Conservation (phyloP, 35 echinoderm and acorn worm genomes). For the Apostichopus parvimensis region DNA sequence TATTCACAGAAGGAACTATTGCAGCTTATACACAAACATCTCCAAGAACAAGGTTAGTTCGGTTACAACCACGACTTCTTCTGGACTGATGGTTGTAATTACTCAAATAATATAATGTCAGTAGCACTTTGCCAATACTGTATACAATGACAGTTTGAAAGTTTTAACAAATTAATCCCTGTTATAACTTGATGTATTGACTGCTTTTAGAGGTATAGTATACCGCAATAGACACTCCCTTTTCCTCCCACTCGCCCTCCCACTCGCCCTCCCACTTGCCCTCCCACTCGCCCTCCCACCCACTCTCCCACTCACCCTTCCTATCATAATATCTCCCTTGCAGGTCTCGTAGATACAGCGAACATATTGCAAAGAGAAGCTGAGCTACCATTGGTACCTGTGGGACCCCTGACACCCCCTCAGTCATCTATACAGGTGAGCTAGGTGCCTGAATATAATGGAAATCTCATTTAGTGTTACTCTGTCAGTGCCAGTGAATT, state of each 20-base stretch:
- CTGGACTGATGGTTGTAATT: neutral
- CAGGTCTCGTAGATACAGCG: constrained; percentile 88
- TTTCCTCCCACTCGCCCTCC: neutral
- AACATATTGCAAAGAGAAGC: constrained; percentile 73
- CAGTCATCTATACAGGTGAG: constrained; percentile 39
- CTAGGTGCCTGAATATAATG: too few relatives aligned
- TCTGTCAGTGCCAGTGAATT: neutral
- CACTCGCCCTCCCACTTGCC: too few relatives aligned
- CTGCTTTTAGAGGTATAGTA: too few relatives aligned
- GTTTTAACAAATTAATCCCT: too few relatives aligned
- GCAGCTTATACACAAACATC: constrained; percentile 86
- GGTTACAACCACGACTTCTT: neutral
- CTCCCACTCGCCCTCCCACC: too few relatives aligned
- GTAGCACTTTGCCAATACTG: neutral
- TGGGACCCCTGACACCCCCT: constrained; percentile 46
- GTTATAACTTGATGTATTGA: too few relatives aligned
- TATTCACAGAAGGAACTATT: constrained; percentile 89
- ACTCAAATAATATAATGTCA: neutral
- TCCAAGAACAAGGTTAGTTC: constrained; percentile 77
- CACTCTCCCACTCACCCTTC: too few relatives aligned
- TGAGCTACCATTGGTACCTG: constrained; percentile 47
- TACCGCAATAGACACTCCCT: neutral
- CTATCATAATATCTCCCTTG: neutral
- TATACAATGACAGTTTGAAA: too few relatives aligned
- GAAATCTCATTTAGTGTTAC: neutral